phyloP scores from a whole-genome alignment of 2,888 invertebrate genomes.

The Drosophila paramelanica region DNA sequence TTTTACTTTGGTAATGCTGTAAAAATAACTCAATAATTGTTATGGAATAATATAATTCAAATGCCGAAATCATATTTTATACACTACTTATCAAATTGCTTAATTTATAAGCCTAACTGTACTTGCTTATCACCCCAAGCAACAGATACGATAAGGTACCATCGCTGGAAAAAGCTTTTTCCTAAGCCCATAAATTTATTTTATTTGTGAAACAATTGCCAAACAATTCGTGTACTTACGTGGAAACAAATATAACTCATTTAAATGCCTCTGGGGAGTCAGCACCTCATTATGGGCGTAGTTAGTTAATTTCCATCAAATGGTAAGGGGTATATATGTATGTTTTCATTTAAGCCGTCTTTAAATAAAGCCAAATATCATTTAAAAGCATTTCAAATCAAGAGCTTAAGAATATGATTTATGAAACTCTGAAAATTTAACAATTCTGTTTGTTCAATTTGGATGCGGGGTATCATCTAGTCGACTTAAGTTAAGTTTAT shows the following conservation, averaged over 20 bases:
- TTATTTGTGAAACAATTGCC: constrained; percentile 9
- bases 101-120: constrained; percentile 12
- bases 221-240: constrained; percentile 15
- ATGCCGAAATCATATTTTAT: constrained; percentile 10
- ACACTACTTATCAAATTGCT: not conserved
- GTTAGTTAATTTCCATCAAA: constrained; percentile 29
- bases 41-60: not conserved
- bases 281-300: constrained; percentile 44
- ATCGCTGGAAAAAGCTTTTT: constrained; percentile 5
- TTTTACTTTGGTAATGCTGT: no score
- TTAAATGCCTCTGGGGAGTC: constrained; percentile 38
- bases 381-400: constrained; percentile 1
- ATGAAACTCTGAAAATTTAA: not conserved
- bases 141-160: constrained; percentile 24
- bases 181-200: constrained; percentile 14
- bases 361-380: not conserved
- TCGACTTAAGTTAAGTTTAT: not conserved
- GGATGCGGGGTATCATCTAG: constrained; percentile 9
- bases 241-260: constrained; percentile 31
- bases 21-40: no score
- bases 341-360: not conserved
- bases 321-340: constrained; percentile 1
- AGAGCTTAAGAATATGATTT: not conserved
- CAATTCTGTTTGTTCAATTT: not conserved
- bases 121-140: constrained; percentile 23